Percentiles rank a stretch among this genome's conserved stretches.
These are phyloP conservation scores for Chunga burmeisteri DNA, from an alignment of 2,113 vertebrate species.

Conservation along the genomic window DNA sequence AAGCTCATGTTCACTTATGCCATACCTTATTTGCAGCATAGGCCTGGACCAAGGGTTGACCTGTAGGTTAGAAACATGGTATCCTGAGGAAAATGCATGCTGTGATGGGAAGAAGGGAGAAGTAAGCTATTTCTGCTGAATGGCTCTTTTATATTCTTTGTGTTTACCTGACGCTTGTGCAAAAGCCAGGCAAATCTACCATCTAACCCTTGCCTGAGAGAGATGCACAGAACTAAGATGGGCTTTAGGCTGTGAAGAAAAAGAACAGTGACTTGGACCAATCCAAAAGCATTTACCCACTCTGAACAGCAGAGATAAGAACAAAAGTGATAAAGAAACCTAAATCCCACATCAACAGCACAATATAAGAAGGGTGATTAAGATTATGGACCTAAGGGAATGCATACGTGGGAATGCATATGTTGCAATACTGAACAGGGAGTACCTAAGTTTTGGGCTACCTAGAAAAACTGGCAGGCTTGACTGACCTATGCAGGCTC, in stretches of 20 bases:
- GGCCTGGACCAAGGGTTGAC: not conserved
- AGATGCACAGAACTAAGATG: not conserved
- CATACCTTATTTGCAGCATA: not conserved
- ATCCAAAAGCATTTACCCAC: not conserved
- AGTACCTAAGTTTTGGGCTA: not conserved
- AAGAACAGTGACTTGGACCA: not conserved
- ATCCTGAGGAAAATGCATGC: not conserved
- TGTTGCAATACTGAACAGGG: not conserved
- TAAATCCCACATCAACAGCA: conserved; percentile 12
- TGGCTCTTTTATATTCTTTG: not conserved
- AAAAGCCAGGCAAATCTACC: not conserved
- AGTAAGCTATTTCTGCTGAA: not conserved
- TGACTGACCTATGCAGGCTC: not conserved
- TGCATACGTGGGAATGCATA: not conserved
- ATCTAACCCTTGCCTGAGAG: not conserved
- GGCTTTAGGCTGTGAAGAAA: not conserved
- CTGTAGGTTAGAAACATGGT: not conserved
- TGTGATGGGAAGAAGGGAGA: not conserved
- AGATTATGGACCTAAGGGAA: not conserved
- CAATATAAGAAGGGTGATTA: conserved; percentile 13
- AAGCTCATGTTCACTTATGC: not conserved
- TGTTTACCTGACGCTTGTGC: not conserved
- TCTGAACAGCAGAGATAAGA: not conserved
- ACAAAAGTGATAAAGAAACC: not conserved
- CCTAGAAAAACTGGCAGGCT: not conserved